Evolutionary conservation across 2,797 vertebrate genomes (phyloP), one percentile per base, ranked within the genome.

Genomic region (Tachyglossus aculeatus): DNA sequence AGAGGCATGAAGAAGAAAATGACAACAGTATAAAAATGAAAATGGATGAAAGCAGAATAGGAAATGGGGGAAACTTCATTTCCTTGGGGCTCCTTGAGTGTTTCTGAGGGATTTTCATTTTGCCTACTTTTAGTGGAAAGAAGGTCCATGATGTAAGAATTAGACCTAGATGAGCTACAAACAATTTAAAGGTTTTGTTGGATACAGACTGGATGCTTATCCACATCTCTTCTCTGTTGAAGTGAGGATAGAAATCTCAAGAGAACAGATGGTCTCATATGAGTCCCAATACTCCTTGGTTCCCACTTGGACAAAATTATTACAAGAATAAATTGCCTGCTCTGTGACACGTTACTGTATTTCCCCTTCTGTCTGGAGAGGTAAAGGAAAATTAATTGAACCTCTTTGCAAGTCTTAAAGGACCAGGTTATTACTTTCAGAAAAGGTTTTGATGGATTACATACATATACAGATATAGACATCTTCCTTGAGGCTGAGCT

Each of bases 251-350:
- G 21, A 9, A 4, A 32, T 41, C 25, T 56, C 14, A 0, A 29
- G 7, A 52, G 24, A 39, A 16, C 1, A 8, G 7, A 13, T 6
- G 13, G 2, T 2, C 5, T 12, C 6, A 1, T 1, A 10, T 9
- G 31, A 48, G 24, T 48, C 27, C 16, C 16, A 19, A 48, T 48
- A 48, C 18, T 48, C 45, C 45, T 11, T 48, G 31, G 45, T 48
- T 48, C 5, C 18, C 33, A 18, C 18, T 24, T 7, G 6, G 11
- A 6, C 27, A 19, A 31, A 3, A 52, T 41, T 21, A 19, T 21
- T 40, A 6, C 1, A 48, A 48, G 45, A 48, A 29, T 18, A 31
- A 18, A 48, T 48, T 4, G 16, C 0, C 0, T 9, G 31, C 7
- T 4, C 27, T 27, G 22, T 5, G 9, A 41, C 7, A 5, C 1